Percentiles rank a stretch among this genome's conserved stretches.
These are phyloP conservation scores for Lutjanus argentimaculatus DNA, from an alignment of 2,797 vertebrate species.

Conservation along the genomic window DNA sequence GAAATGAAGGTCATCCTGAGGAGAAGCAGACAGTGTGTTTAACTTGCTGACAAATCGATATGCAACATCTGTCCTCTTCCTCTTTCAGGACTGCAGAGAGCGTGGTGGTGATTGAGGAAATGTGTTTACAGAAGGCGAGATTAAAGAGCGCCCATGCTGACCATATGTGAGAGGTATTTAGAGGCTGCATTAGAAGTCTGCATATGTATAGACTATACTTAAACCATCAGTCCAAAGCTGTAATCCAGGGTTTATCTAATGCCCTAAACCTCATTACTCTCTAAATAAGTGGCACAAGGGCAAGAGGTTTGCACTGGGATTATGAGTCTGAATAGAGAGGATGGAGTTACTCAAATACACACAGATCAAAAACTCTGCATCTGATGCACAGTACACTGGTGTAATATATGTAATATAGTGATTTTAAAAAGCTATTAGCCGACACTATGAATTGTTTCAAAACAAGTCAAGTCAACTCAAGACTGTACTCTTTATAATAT, in stretches of 20 bases:
- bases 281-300: conserved; percentile 80
- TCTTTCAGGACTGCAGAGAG: background rate
- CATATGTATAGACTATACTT: conserved; percentile 68
- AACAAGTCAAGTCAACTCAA: no score
- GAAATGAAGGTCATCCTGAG: conserved; percentile 32
- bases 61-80: conserved; percentile 24
- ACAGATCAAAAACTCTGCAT: conserved; percentile 21
- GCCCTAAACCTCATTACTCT: conserved; percentile 77
- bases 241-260: conserved; percentile 82
- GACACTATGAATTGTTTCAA: no score
- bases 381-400: background rate
- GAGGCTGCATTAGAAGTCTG: conserved; percentile 62
- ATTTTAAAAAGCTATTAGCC: background rate
- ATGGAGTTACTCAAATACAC: conserved; percentile 32
- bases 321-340: conserved; percentile 57
- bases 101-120: conserved; percentile 39
- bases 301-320: conserved; percentile 76
- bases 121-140: conserved; percentile 61
- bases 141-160: conserved; percentile 50
- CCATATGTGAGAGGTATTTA: conserved; percentile 67
- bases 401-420: background rate
- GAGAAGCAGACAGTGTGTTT: background rate
- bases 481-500: no score
- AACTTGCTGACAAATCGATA: conserved; percentile 20
- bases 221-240: conserved; percentile 68